Conservation (phyloP, 1,140 invertebrate species). For the Anoplolepis gracilipes region DNA sequence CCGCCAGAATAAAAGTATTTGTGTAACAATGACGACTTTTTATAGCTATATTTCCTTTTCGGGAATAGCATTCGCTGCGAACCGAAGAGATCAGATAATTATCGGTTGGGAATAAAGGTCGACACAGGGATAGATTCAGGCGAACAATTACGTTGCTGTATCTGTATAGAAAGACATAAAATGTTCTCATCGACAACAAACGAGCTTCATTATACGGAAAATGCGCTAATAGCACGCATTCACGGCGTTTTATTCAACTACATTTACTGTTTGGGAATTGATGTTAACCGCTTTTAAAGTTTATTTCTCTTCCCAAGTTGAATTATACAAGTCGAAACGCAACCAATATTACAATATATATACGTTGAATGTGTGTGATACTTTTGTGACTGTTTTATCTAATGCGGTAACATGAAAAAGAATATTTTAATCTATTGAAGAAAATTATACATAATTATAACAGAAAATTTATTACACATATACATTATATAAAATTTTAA, state of each 20-base stretch:
- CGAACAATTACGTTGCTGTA: conserved; percentile 40
- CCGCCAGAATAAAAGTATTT: neutral
- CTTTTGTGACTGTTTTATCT: neutral
- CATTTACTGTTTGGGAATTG: conserved; percentile 32
- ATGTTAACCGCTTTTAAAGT: conserved; percentile 2
- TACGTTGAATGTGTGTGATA: neutral
- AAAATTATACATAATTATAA: neutral
- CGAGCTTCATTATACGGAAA: conserved; percentile 30
- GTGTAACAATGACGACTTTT: neutral
- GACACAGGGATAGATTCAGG: conserved; percentile 17
- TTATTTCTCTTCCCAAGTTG: conserved; percentile 28
- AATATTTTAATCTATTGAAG: neutral
- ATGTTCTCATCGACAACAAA: neutral
- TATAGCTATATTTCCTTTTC: neutral
- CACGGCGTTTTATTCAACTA: neutral
- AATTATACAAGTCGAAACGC: neutral
- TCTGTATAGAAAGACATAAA: neutral
- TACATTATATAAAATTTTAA: no score
- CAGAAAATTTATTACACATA: no score
- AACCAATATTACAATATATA: neutral
- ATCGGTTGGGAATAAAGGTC: conserved; percentile 14
- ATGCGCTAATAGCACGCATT: neutral
- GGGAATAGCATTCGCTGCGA: neutral
- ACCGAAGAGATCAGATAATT: conserved; percentile 23
- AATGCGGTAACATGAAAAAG: neutral